Evolutionary conservation across 2,113 vertebrate genomes (phyloP).

Genomic region (Tachysurus vachellii): DNA sequence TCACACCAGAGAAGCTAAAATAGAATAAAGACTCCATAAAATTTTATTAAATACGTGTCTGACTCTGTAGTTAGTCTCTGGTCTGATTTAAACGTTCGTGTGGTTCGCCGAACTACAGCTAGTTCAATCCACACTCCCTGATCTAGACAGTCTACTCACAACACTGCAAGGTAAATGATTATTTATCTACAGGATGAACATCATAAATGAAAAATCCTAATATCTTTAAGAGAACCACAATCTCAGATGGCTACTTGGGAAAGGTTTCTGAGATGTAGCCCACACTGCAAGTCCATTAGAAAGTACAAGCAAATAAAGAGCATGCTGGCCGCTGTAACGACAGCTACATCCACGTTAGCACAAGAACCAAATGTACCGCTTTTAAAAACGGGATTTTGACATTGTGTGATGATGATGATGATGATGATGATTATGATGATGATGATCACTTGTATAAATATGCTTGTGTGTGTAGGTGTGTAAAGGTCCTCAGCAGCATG

Average conservation of each 20-base stretch:
- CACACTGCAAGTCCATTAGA: background rate
- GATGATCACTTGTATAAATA: background rate
- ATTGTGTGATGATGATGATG: background rate
- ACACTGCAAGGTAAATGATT: background rate
- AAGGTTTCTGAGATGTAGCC: background rate
- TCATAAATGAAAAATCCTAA: background rate
- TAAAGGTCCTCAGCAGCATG: conserved; percentile 91
- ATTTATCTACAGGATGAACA: background rate
- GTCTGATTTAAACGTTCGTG: no score
- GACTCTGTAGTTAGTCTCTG: background rate
- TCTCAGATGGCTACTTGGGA: background rate
- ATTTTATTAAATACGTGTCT: background rate
- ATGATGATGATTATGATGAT: no score
- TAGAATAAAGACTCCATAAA: background rate
- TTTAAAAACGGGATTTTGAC: background rate
- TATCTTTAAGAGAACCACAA: background rate
- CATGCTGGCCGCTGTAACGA: background rate
- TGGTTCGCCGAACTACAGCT: no score
- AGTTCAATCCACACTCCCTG: background rate
- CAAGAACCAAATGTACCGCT: no score
- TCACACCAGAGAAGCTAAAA: background rate
- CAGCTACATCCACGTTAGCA: background rate
- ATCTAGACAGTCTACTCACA: background rate
- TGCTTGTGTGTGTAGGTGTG: conserved; percentile 78
- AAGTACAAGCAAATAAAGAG: background rate